Base-by-base conservation (phyloP, 2,113 vertebrate genomes). In the Syngnathus typhle region DNA sequence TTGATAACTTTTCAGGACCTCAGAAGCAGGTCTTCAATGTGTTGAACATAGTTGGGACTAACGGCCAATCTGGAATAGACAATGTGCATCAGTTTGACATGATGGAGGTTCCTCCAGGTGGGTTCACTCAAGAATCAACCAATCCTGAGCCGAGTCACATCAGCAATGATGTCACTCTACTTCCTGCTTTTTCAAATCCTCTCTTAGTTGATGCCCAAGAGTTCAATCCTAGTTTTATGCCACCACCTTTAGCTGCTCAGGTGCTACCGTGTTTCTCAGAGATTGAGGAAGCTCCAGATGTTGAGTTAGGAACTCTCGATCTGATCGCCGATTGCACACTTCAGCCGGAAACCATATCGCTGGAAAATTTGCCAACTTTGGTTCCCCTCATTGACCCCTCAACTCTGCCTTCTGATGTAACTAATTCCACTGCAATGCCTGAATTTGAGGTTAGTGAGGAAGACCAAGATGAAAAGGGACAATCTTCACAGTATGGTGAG, bases 401-500 rank as follows among this genome's bases (percentile, higher is more conserved):
- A 55, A 56, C 68, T 64, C 47, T 58, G 44, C 68, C 43, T 55
- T 54, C 23, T 32, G 46, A 73, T 62, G 54, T 52, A 54, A 41
- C 6, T 4, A 16, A 51, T 68, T 55, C n/a, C 74, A 23, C 39
- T n/a, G 37, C 18, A 15, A 60, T 18, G 13, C 23, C 62, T 6
- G 0, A 58, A 6, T 21, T 11, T 39, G 43, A 87, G 18, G 58
- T 69, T 60, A 38, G 36, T 9, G 8, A 41, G 16, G 52, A 77
- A 39, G 67, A 70, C 8, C 46, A 73, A 12, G 60, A 58, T 55
- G 67, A 73, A 58, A 47, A 70, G 6, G 23, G 1, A 9, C 27
- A 74, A 71, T 46, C n/a, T 36, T 65, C 47, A 10, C 49, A 68
- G n/a, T 8, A 15, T 19, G 44, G 19, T 39, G 63, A 78, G 21